Percentiles rank a stretch among this genome's conserved stretches.
Conservation (phyloP, 2,797 vertebrate genomes). For the Pyrocephalus nanus region DNA sequence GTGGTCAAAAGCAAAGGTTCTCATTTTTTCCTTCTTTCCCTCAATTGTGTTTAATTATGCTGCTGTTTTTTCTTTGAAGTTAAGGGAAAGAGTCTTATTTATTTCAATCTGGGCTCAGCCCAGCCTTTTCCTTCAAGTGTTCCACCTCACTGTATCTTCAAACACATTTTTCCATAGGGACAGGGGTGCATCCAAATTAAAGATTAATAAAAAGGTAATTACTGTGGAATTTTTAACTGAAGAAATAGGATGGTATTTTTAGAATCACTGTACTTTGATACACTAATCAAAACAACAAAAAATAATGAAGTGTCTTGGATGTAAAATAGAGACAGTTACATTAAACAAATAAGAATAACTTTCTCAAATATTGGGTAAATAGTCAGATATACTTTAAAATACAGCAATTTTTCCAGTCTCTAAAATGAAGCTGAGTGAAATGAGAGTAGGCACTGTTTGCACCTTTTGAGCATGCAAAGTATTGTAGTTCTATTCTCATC, state of each 20-base stretch:
- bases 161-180: background rate
- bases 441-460: background rate
- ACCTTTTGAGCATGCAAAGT: background rate
- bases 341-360: background rate
- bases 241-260: background rate
- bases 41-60: background rate
- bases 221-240: background rate
- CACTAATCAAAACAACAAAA: background rate
- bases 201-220: background rate
- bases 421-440: background rate
- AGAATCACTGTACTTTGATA: background rate
- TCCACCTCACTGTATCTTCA: background rate
- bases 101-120: background rate
- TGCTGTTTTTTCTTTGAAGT: background rate
- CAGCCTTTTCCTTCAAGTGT: background rate
- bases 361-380: background rate
- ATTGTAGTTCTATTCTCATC: background rate
- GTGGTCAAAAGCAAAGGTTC: background rate
- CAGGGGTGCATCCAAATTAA: background rate
- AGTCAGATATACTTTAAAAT: background rate
- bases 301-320: background rate
- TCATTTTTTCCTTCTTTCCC: background rate
- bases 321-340: background rate
- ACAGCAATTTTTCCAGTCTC: background rate
- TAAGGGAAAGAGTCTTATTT: background rate